Evolutionary conservation across 2,888 invertebrate species (phyloP).

Genomic region (Torymus auratus): DNA sequence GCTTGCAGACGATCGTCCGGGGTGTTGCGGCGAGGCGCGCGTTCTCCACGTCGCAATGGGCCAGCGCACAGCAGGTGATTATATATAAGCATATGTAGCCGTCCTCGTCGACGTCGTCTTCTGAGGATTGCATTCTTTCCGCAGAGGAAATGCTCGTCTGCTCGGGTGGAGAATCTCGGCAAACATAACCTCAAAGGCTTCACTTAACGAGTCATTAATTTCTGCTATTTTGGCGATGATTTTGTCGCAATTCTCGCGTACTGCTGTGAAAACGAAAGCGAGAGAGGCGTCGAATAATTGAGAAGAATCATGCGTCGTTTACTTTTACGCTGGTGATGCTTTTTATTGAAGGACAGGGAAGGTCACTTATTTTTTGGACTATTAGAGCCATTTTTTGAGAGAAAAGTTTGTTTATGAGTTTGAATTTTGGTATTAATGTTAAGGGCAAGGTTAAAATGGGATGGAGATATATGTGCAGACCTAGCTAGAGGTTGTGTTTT

Average conservation of each 20-base stretch:
- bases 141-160: no score
- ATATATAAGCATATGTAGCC: no score
- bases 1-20: conserved; percentile 69
- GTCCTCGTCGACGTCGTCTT: no score
- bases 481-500: background rate
- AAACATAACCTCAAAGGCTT: no score
- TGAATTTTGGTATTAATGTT: background rate
- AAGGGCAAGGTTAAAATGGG: no score
- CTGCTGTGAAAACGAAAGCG: no score
- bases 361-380: conserved; percentile 57
- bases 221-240: no score
- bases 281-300: no score
- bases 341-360: conserved; percentile 62
- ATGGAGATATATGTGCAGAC: background rate
- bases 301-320: no score
- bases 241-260: no score
- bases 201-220: no score
- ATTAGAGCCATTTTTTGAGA: conserved; percentile 35
- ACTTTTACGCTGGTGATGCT: background rate
- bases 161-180: no score
- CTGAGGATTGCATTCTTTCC: background rate
- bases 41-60: conserved; percentile 74
- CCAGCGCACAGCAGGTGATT: conserved; percentile 73
- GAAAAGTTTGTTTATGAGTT: conserved; percentile 28
- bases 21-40: conserved; percentile 69